Evolutionary conservation across 2,888 invertebrate genomes (phyloP), one percentile per base, ranked within the genome.

Genomic region (Tenthredo distinguenda): DNA sequence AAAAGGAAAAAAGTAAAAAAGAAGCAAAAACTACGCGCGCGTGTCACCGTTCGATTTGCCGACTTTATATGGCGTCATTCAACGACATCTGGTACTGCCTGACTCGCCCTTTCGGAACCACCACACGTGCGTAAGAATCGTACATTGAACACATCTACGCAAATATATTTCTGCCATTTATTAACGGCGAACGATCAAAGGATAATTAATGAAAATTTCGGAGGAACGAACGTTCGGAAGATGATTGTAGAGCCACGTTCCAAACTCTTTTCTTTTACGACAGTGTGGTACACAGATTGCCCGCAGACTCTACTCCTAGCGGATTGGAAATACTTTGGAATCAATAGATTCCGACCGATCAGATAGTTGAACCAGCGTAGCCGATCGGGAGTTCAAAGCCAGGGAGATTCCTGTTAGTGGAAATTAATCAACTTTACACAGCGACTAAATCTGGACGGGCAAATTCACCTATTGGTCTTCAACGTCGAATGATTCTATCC

Each of bases 21-120:
- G 2, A 10, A 43, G 34, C 18, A 62, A 18, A 81, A 15, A 47
- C n/a, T 6, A 9, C 12, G 12, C 21, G 79, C 18, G 74, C 74
- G 43, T 74, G 74, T 74, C 74, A 43, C 40, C 21, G n/a, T 74
- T 74, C 40, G 74, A 74, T 74, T 74, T 74, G 74, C 43, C 72
- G 81, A 81, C 81, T 62, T 88, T 87, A 85, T 88, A 87, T 81
- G 89, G 88, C 86, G 87, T 87, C 87, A 68, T 74, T 47, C 79
- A 87, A 62, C 81, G 81, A 81, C 81, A 81, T 81, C 81, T 81
- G 81, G 40, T 74, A 26, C 72, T n/a, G 37, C 72, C n/a, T 43
- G 43, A 21, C 21, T 43, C 72, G 40, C n/a, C 10, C 72, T 43
- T 74, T 74, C 12, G 10, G 26, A 40, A n/a, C 3, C 72, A 43